Evolutionary conservation across 2,113 vertebrate species (phyloP).

Genomic region (Meriones unguiculatus): DNA sequence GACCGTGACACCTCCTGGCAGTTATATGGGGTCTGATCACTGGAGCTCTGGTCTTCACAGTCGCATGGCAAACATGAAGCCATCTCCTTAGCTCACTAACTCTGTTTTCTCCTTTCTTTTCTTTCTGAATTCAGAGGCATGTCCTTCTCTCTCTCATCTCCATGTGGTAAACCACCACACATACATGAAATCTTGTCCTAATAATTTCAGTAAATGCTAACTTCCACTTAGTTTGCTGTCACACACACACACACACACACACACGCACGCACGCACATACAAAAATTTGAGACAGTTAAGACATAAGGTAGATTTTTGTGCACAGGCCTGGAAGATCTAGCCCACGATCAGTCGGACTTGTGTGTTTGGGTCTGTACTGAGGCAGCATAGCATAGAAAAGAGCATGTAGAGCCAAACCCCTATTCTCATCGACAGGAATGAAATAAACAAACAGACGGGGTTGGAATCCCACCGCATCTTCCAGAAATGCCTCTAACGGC

Average conservation of each 20-base stretch:
- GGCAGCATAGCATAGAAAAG: too few species aligned
- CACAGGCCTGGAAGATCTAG: not conserved
- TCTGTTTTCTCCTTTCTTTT: not conserved
- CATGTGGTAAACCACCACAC: not conserved
- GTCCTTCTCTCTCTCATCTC: not conserved
- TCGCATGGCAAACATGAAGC: too few species aligned
- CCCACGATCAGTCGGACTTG: not conserved
- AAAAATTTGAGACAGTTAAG: not conserved
- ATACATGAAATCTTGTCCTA: not conserved
- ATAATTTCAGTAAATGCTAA: not conserved
- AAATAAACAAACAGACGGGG: not conserved
- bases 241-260: too few species aligned
- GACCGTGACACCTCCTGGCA: not conserved
- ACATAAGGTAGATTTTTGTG: not conserved
- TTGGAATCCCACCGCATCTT: not conserved
- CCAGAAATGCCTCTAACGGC: not conserved
- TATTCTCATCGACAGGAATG: not conserved
- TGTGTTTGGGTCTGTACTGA: not conserved
- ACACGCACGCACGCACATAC: too few species aligned
- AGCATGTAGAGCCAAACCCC: accelerated
- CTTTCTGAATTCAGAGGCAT: not conserved
- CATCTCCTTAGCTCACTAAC: not conserved
- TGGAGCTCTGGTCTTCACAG: not conserved
- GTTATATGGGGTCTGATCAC: not conserved
- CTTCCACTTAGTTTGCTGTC: not conserved